A percentile compares a stretch with the other conserved stretches of the same genome.
These are phyloP conservation scores for Mesocricetus auratus DNA, from an alignment of 2,113 vertebrate genomes.

Conservation along the genomic window DNA sequence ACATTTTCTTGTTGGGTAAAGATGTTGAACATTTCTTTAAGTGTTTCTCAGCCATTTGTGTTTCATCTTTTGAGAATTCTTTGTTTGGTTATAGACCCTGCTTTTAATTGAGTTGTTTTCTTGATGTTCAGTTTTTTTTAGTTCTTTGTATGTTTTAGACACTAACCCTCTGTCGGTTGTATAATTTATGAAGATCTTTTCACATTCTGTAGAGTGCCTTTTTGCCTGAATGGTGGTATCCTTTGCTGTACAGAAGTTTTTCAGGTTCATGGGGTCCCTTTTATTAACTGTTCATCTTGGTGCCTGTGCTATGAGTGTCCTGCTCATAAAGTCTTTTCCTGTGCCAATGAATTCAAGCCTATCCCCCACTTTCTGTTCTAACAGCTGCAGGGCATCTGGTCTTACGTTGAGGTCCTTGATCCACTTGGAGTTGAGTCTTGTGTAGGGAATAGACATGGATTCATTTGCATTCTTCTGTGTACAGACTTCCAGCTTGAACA, in stretches of 20 bases:
- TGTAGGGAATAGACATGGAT: background rate
- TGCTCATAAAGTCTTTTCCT: background rate
- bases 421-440: background rate
- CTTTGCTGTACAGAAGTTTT: background rate
- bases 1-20: background rate
- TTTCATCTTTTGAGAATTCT: background rate
- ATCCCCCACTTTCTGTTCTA: background rate
- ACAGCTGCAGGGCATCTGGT: background rate
- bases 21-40: background rate
- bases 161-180: background rate
- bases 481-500: background rate
- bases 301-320: background rate
- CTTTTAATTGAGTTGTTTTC: background rate
- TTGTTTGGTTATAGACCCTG: background rate
- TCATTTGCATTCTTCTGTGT: background rate
- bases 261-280: no score
- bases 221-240: background rate
- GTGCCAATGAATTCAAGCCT: background rate
- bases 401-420: background rate
- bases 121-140: background rate
- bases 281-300: background rate
- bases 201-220: background rate
- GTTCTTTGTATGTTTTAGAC: background rate
- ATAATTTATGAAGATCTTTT: background rate
- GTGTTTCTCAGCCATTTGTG: background rate